Conservation (phyloP, 2,797 vertebrate genomes). For the Catharus ustulatus region DNA sequence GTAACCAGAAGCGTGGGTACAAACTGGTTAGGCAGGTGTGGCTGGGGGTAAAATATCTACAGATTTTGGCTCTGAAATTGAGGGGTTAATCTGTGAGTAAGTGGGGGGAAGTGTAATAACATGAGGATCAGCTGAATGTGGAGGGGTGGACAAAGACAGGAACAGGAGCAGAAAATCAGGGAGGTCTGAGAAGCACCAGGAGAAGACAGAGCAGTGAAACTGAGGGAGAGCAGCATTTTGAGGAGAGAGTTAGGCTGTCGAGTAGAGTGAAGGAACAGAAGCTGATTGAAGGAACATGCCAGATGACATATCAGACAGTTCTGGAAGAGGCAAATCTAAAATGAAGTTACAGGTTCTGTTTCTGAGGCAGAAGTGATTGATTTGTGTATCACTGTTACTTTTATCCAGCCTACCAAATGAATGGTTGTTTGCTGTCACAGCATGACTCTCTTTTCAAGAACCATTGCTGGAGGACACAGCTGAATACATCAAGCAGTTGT, state of each 20-base stretch:
- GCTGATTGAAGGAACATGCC: background rate
- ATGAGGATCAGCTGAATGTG: background rate
- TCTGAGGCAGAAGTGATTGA: background rate
- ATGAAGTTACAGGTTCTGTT: background rate
- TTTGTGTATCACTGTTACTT: background rate
- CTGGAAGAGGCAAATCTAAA: background rate
- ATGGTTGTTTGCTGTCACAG: background rate
- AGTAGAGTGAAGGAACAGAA: background rate
- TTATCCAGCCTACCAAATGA: background rate
- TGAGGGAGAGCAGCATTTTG: background rate
- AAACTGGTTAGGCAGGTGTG: constrained; percentile 36
- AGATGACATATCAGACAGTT: background rate
- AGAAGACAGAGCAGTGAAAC: background rate
- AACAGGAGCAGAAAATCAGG: background rate
- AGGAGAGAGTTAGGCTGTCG: background rate
- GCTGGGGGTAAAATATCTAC: background rate
- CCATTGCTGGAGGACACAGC: background rate
- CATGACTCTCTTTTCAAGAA: background rate
- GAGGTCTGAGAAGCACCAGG: background rate
- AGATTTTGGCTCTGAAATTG: background rate
- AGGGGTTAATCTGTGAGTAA: background rate
- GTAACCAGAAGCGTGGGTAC: background rate
- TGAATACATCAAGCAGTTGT: background rate
- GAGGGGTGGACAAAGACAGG: background rate
- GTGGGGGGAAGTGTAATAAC: background rate